phyloP scores from a whole-genome alignment of 2,888 invertebrate species.

The Pyrochroa serraticornis region DNA sequence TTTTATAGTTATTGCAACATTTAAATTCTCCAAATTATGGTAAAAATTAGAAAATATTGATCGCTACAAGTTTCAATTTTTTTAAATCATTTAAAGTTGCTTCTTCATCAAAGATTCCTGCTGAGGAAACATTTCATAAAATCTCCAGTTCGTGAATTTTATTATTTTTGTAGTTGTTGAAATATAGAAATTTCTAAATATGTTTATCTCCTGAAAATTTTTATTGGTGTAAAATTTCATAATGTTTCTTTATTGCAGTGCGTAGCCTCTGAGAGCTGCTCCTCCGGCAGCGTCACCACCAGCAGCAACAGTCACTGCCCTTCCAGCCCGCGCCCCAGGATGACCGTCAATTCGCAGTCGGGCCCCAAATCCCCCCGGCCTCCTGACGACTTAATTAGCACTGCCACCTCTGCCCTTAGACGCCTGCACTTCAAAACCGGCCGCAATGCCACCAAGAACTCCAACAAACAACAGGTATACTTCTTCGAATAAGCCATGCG shows the following conservation, averaged over 20 bases:
- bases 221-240: not conserved
- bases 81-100: too few species aligned
- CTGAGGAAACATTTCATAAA: too few species aligned
- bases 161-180: too few species aligned
- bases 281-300: constrained; percentile 37
- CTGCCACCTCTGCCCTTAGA: constrained; percentile 65
- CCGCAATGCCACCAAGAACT: constrained; percentile 56
- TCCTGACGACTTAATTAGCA: constrained; percentile 61
- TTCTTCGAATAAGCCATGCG: too few species aligned
- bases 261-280: constrained; percentile 42
- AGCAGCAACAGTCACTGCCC: constrained; percentile 47
- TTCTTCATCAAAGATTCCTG: too few species aligned
- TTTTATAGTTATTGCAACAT: too few species aligned
- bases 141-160: too few species aligned
- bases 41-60: too few species aligned
- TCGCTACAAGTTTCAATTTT: too few species aligned
- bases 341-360: constrained; percentile 61
- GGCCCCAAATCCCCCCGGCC: constrained; percentile 56
- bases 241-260: constrained; percentile 33
- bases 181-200: too few species aligned
- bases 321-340: constrained; percentile 57
- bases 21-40: too few species aligned
- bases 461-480: constrained; percentile 35
- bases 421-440: constrained; percentile 72
- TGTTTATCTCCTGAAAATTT: too few species aligned